phyloP scores from a whole-genome alignment of 2,113 vertebrate species.

The Gobius niger region DNA sequence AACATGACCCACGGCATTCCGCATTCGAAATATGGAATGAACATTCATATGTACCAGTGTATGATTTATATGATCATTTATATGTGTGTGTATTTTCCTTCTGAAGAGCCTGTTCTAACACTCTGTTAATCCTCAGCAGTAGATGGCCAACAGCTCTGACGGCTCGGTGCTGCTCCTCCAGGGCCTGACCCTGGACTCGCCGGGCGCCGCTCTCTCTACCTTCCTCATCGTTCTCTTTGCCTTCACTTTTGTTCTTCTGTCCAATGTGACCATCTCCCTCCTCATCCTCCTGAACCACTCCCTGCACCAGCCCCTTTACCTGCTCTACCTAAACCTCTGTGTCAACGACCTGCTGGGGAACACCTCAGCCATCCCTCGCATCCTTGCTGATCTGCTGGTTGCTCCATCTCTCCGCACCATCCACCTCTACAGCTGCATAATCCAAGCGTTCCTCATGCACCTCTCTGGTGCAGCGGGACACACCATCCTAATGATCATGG shows the following conservation, averaged over 20 bases:
- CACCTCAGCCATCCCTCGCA: slow-evolving; percentile 35
- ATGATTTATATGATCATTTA: no score
- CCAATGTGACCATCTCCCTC: slow-evolving; percentile 37
- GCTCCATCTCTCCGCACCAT: slow-evolving; percentile 44
- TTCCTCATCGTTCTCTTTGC: slow-evolving; percentile 49
- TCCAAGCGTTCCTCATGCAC: slow-evolving; percentile 57
- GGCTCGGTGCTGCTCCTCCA: slow-evolving; percentile 45
- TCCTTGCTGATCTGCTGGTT: slow-evolving; percentile 46
- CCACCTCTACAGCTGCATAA: slow-evolving; percentile 44
- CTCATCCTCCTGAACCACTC: slow-evolving; percentile 26
- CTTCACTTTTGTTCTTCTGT: slow-evolving; percentile 48
- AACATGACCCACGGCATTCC: no score
- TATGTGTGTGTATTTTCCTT: no score
- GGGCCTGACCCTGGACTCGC: slow-evolving; percentile 41
- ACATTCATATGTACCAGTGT: no score
- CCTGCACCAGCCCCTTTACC: slow-evolving; percentile 63
- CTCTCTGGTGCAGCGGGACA: slow-evolving; percentile 36
- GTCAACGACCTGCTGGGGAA: slow-evolving; percentile 54
- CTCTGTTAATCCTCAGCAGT: slow-evolving; percentile 2
- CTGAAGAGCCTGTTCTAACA: not conserved
- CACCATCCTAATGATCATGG: no score
- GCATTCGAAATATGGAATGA: no score
- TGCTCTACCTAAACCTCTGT: slow-evolving; percentile 48
- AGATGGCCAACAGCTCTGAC: slow-evolving; percentile 58
- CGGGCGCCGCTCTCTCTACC: slow-evolving; percentile 23